phyloP scores from a whole-genome alignment of 2,888 invertebrate genomes.

The Ctena decussata region DNA sequence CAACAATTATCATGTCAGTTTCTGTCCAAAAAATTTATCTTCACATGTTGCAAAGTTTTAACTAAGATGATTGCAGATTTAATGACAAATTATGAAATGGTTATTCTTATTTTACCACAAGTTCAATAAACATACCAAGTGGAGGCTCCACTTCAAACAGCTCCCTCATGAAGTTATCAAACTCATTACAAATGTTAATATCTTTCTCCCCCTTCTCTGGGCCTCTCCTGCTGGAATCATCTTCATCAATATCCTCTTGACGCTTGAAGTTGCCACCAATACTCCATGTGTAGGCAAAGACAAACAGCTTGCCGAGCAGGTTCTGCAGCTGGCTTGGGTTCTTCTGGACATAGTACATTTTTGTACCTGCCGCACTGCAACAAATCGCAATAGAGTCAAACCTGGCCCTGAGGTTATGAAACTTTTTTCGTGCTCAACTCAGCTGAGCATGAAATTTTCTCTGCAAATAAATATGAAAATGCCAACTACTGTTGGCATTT shows the following conservation, averaged over 20 bases:
- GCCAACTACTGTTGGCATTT: too few relatives aligned
- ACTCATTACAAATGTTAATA: slow-evolving; percentile 85
- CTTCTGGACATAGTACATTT: slow-evolving; percentile 81
- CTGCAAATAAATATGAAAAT: too few relatives aligned
- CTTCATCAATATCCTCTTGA: slow-evolving; percentile 85
- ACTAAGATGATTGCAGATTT: too few relatives aligned
- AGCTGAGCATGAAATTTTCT: too few relatives aligned
- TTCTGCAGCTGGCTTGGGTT: slow-evolving; percentile 82
- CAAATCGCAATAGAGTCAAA: too few relatives aligned
- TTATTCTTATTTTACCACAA: too few relatives aligned
- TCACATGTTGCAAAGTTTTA: too few relatives aligned
- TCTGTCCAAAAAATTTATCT: too few relatives aligned
- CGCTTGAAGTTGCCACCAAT: slow-evolving; percentile 85
- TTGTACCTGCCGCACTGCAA: not conserved
- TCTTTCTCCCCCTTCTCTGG: slow-evolving; percentile 70
- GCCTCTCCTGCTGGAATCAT: slow-evolving; percentile 71
- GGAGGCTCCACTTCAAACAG: slow-evolving; percentile 86
- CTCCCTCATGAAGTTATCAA: slow-evolving; percentile 86
- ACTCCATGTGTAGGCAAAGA: slow-evolving; percentile 86
- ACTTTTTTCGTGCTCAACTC: too few relatives aligned
- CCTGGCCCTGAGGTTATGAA: too few relatives aligned
- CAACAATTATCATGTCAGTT: too few relatives aligned
- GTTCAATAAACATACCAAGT: slow-evolving; percentile 77
- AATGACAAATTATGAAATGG: too few relatives aligned
- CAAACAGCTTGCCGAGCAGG: slow-evolving; percentile 85